Evolutionary conservation across 2,888 invertebrate genomes (phyloP), one percentile per base, ranked within the genome.

Genomic region (Drosophila ustulata): DNA sequence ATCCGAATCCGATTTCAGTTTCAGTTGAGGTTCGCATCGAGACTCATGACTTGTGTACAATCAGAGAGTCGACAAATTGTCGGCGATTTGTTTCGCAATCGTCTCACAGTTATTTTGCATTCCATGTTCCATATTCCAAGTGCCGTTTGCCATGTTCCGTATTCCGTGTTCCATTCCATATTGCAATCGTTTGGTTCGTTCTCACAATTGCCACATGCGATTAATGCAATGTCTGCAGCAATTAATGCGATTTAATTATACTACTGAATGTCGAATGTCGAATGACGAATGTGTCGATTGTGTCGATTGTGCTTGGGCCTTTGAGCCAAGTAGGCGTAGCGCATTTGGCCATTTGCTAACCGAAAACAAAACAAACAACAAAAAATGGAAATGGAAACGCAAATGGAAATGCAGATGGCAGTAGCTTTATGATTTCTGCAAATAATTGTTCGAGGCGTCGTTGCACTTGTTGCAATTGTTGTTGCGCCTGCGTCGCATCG

Each of bases 171-270:
- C 7, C 81, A 52, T 51, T 43, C 18, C 18, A 18, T 66, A 62
- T 47, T 34, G 63, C 39, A 11, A n/a, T 4, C 41, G 46, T 64
- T 26, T 47, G 55, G 1, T 30, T 39, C 34, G 84, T 86, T 80
- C 80, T 86, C 80, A 86, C 84, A 73, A 61, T 80, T 80, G 74
- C 84, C 30, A 43, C 74, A 83, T 55, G 72, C 49, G 65, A 73
- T 80, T 64, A 57, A 57, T 57, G 76, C 80, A 63, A 45, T 66
- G 55, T 32, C 25, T 56, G 52, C 34, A 52, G 84, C 78, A 81
- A 80, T 80, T 83, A 83, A 65, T 64, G 75, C 70, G 84, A 66
- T 81, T 87, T 86, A 87, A 87, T 83, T 86, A 83, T 64, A 43
- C 55, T 49, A 73, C 75, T 72, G 41, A 43, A 53, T 52, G 37